Evolutionary conservation across 1,140 invertebrate genomes (phyloP), one percentile per base, ranked within the genome.

Genomic region (Heliconius nattereri): DNA sequence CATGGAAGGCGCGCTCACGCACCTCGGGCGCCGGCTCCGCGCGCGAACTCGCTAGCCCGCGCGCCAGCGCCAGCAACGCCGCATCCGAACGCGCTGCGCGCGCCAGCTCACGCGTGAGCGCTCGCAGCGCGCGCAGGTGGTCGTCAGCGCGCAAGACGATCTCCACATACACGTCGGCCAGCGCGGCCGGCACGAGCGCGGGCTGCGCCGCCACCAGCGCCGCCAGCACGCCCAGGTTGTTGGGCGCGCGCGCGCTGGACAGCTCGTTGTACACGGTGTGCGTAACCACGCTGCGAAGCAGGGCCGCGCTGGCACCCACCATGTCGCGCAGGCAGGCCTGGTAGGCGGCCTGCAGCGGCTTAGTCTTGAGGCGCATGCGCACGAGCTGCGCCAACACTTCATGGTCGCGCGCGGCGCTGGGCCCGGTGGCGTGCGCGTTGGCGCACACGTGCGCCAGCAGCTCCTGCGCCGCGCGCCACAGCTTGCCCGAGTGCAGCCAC

Each of bases 401-500:
- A 72, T 98, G 95, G 93, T 99, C 98, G 79, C 96, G 95, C 83
- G 97, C 96, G 7, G 97, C 97, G 80, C 96, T 97, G 11, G 96
- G 95, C 40, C 96, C 97, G 87, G 97, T 97, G 2, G 94, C 94
- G 77, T 93, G 94, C 29, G 95, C 95, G 94, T 99, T 99, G 82
- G 98, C 96, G 90, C 98, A 99, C 74, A 99, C 96, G 82, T 98
- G 97, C 76, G 98, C 96, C 5, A 99, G 94, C n/a, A 99, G 94
- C 93, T 99, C 98, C 91, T 99, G 98, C 1, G 98, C 98, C 11
- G 97, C 96, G 87, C 98, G 96, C 91, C 97, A 97, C 66, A 98
- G 91, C 95, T 99, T 99, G 49, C 98, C 98, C 94, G 99, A 99
- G 87, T 99, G 98, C 37, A 99, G 95, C 98, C 98, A 99, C 80